Conservation (phyloP, 2,888 invertebrate species). For the Holacanthella duospinosa region DNA sequence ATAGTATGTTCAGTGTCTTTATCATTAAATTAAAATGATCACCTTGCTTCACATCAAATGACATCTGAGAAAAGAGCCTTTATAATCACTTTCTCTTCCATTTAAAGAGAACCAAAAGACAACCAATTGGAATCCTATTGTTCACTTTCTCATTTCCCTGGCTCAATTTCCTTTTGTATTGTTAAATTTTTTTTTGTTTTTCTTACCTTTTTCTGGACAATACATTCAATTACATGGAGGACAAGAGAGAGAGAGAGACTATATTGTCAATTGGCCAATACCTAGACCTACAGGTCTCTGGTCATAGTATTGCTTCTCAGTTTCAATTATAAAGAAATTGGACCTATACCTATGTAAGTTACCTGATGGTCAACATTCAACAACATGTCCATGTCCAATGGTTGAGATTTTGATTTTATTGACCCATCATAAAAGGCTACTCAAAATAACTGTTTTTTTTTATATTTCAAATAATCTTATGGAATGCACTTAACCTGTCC, state of each 20-base stretch:
- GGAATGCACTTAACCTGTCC: constrained; percentile 3
- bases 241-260: neutral
- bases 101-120: no score
- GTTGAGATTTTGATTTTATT: no score
- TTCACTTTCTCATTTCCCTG: neutral
- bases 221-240: neutral
- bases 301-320: neutral
- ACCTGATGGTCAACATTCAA: no score
- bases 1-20: no score
- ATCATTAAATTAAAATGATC: no score
- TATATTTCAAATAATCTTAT: no score
- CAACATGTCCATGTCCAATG: no score
- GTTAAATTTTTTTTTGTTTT: neutral
- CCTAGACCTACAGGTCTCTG: neutral
- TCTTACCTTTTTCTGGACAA: neutral
- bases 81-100: no score
- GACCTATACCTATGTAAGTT: no score
- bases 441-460: neutral
- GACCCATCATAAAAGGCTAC: neutral
- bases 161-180: neutral
- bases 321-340: no score
- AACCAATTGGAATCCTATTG: neutral
- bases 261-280: neutral
- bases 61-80: no score
- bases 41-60: no score